These are phyloP conservation scores for Cossypha caffra DNA, from an alignment of 2,797 vertebrate genomes.

Conservation along the genomic window DNA sequence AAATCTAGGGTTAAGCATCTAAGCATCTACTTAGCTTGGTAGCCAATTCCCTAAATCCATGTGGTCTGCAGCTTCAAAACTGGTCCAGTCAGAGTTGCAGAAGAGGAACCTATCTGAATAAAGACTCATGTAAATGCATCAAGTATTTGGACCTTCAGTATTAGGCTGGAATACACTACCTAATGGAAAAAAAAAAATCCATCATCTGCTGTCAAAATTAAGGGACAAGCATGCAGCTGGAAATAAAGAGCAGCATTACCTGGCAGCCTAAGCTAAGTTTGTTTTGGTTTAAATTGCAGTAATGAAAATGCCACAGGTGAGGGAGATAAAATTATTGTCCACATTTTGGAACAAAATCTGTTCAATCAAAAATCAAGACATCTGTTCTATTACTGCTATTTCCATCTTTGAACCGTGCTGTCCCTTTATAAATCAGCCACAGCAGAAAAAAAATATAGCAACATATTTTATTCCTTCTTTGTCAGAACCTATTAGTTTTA, in stretches of 20 bases:
- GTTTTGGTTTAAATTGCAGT: neutral
- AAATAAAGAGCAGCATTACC: neutral
- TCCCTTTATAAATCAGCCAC: neutral
- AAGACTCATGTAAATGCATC: neutral
- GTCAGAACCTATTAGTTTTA: neutral
- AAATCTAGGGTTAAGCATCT: neutral
- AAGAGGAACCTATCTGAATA: neutral
- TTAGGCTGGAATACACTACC: neutral
- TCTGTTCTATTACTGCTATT: neutral
- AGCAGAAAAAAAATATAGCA: neutral
- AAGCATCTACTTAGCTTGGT: neutral
- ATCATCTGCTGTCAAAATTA: neutral
- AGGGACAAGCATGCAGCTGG: neutral
- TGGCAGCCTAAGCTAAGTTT: neutral
- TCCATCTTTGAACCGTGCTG: neutral
- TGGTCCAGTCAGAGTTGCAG: neutral
- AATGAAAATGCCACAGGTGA: neutral
- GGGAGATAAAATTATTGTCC: neutral
- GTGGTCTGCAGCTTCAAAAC: neutral
- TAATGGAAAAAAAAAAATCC: neutral
- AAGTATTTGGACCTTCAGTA: neutral
- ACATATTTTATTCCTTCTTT: neutral
- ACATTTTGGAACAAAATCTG: neutral
- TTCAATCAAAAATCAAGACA: neutral
- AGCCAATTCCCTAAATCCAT: neutral